Conservation (phyloP, 2,888 invertebrate species). For the Anoplius nigerrimus region DNA sequence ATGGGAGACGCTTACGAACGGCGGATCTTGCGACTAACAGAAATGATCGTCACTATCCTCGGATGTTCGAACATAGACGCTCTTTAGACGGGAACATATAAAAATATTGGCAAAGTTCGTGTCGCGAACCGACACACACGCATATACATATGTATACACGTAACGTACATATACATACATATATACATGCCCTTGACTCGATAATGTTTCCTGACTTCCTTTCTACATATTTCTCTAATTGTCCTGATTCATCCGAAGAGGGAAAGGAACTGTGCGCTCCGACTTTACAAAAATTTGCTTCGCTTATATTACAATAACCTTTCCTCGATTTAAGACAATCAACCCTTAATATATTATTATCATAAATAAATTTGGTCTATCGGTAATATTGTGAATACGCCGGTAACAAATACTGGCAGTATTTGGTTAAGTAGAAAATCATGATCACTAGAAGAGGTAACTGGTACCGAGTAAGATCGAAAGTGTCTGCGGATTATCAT, state of each 20-base stretch:
- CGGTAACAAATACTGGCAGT: slow-evolving; percentile 72
- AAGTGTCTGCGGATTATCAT: slow-evolving; percentile 23
- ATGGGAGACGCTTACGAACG: no score
- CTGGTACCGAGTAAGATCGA: slow-evolving; percentile 42
- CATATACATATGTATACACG: no score
- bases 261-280: slow-evolving; percentile 71
- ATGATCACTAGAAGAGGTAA: slow-evolving; percentile 62
- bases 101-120: slow-evolving; percentile 1
- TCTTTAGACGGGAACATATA: slow-evolving; percentile 9
- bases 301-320: slow-evolving; percentile 71
- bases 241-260: slow-evolving; percentile 45
- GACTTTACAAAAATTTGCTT: slow-evolving; percentile 69
- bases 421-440: slow-evolving; percentile 71
- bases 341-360: slow-evolving; percentile 74
- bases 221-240: slow-evolving; percentile 43
- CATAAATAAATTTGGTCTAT: slow-evolving; percentile 76
- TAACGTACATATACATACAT: background rate
- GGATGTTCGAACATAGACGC: slow-evolving; percentile 6
- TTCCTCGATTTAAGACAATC: slow-evolving; percentile 70
- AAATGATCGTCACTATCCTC: background rate
- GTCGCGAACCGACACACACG: no score
- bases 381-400: slow-evolving; percentile 74
- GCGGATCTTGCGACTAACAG: no score
- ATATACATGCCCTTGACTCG: slow-evolving; percentile 46
- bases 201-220: slow-evolving; percentile 53